Percentiles rank a stretch among this genome's conserved stretches.
These are phyloP conservation scores for Haemorhous mexicanus DNA, from an alignment of 2,113 vertebrate species.

Conservation along the genomic window DNA sequence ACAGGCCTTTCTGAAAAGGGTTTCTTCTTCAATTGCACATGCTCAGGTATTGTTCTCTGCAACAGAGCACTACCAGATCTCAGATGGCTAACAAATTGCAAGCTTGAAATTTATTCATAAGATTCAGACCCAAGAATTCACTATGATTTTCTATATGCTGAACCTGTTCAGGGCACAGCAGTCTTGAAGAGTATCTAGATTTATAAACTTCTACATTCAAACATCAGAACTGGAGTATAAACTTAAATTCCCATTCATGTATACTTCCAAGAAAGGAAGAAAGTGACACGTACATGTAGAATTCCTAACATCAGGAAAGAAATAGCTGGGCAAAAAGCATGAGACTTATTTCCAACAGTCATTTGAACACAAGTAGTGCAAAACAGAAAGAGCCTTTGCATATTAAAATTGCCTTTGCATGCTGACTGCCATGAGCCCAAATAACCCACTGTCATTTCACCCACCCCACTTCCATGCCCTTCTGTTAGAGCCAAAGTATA, in stretches of 20 bases:
- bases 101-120: neutral
- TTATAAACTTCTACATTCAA: neutral
- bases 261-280: neutral
- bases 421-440: neutral
- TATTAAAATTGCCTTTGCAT: neutral
- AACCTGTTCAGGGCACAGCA: neutral
- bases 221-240: neutral
- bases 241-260: neutral
- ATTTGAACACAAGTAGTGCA: neutral
- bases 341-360: neutral
- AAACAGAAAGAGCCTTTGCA: neutral
- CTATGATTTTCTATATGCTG: neutral
- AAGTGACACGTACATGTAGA: rapidly evolving
- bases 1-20: neutral
- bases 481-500: neutral
- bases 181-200: neutral
- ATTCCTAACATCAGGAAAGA: neutral
- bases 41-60: neutral
- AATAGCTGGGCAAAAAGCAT: neutral
- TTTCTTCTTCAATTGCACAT: neutral
- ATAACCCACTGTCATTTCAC: neutral
- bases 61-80: neutral
- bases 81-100: neutral
- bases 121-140: neutral
- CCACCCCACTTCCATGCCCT: neutral